Evolutionary conservation across 2,888 invertebrate species (phyloP), one percentile per base, ranked within the genome.

Genomic region (Pandemis cinnamomeana): DNA sequence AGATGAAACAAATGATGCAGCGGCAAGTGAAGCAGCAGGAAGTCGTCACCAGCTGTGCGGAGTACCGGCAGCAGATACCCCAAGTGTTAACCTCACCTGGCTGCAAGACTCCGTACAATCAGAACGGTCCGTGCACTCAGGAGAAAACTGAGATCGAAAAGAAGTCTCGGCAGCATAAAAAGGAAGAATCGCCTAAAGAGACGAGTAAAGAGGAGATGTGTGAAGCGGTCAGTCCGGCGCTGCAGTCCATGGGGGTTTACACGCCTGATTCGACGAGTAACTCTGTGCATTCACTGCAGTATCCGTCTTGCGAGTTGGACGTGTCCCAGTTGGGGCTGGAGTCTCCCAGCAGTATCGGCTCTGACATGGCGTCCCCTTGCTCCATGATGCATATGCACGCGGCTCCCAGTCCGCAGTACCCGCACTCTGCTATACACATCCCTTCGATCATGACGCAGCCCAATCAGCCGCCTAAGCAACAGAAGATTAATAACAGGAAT

Each of bases 321-420:
- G 97, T 98, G 1, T 96, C 96, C 73, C 97, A 97, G 84, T 89
- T 98, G 74, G 98, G 97, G 0, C 91, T 98, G 77, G 98, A 98
- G 86, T 98, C 98, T 0, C 98, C 98, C 0, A 96, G 97, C 0
- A 97, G 98, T 58, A 98, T 98, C 79, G 96, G 97, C 0, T 97
- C 97, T 64, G 98, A 98, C 87, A 95, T 98, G 90, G 96, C 97
- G 8, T 96, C 96, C 0, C 97, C 97, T 75, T 97, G 97, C 83
- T 96, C 97, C n/a, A 96, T 97, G 95, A 88, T 94, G 90, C 93
- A 93, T 78, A 92, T 94, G 94, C 94, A 94, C 80, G 89, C 93
- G 0, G 89, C 89, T 13, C 91, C 92, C 44, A 90, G 90, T 53
- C 94, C 96, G 75, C 96, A 96, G 84, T 96, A 96, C 82, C 94